Percentiles rank a stretch among this genome's conserved stretches.
phyloP scores from a whole-genome alignment of 2,888 invertebrate genomes.

The Patella depressa region DNA sequence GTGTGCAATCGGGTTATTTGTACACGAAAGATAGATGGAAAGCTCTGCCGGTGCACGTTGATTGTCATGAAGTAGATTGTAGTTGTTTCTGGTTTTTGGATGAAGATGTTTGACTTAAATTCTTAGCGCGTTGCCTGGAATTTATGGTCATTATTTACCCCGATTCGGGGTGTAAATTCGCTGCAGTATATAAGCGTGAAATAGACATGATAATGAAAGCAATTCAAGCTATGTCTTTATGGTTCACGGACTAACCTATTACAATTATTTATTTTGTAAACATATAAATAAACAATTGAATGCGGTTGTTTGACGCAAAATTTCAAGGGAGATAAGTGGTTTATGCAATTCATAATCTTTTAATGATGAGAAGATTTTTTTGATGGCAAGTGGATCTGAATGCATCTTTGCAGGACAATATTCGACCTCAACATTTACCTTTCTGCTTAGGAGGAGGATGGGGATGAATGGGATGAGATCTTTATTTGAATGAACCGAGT shows the following conservation, averaged over 20 bases:
- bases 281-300: conserved; percentile 9
- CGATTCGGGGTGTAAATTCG: neutral
- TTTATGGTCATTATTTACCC: conserved; percentile 2
- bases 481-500: conserved; percentile 4
- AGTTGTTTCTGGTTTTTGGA: neutral
- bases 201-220: conserved; percentile 3
- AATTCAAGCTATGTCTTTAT: conserved; percentile 7
- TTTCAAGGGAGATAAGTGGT: too few species aligned
- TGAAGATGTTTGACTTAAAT: conserved; percentile 1
- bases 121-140: neutral
- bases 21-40: too few species aligned
- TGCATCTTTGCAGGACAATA: too few species aligned
- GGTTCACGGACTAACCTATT: neutral
- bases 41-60: neutral
- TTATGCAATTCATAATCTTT: too few species aligned
- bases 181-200: conserved; percentile 7
- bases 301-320: neutral
- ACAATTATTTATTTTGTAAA: neutral
- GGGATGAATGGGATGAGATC: too few species aligned
- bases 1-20: too few species aligned
- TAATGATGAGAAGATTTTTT: too few species aligned
- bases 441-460: too few species aligned
- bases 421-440: too few species aligned
- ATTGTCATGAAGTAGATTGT: neutral
- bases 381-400: too few species aligned